Evolutionary conservation across 2,113 vertebrate species (phyloP).

Genomic region (Heterotis niloticus): DNA sequence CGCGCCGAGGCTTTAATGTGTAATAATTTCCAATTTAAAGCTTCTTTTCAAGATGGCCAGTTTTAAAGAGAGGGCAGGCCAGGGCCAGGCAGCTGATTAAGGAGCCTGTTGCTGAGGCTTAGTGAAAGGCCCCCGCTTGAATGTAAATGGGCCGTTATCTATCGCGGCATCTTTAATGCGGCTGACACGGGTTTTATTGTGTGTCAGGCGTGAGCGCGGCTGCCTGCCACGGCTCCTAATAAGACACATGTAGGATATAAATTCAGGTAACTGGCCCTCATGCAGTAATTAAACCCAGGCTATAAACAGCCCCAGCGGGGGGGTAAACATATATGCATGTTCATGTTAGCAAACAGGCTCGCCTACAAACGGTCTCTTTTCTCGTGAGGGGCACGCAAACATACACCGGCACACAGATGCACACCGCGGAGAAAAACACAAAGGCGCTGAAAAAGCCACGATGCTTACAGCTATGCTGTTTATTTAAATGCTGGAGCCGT

Average conservation of each 20-base stretch:
- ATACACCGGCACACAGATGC: neutral
- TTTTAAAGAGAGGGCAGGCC: constrained; percentile 90
- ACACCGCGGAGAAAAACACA: neutral
- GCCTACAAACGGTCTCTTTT: constrained; percentile 4
- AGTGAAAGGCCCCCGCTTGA: constrained; percentile 91
- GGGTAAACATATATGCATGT: neutral
- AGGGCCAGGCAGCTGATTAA: constrained; percentile 84
- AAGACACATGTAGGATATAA: constrained; percentile 83
- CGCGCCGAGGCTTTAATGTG: constrained; percentile 95
- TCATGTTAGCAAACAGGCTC: constrained; percentile 2
- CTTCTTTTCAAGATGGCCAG: constrained; percentile 95
- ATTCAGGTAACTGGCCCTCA: constrained; percentile 66
- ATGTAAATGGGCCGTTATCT: constrained; percentile 95
- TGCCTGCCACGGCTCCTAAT: constrained; percentile 79
- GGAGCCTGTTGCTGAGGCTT: constrained; percentile 91
- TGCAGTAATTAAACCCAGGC: constrained; percentile 57
- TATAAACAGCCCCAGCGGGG: neutral
- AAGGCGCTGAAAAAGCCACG: neutral
- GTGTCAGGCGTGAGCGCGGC: constrained; percentile 79
- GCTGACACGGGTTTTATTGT: constrained; percentile 89
- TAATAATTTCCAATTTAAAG: constrained; percentile 99
- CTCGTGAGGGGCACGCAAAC: neutral
- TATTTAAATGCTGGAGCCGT: neutral
- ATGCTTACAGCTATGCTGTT: neutral
- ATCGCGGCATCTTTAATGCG: constrained; percentile 85